phyloP scores from a whole-genome alignment of 2,797 vertebrate genomes.

The Chaenodraco wilsoni region DNA sequence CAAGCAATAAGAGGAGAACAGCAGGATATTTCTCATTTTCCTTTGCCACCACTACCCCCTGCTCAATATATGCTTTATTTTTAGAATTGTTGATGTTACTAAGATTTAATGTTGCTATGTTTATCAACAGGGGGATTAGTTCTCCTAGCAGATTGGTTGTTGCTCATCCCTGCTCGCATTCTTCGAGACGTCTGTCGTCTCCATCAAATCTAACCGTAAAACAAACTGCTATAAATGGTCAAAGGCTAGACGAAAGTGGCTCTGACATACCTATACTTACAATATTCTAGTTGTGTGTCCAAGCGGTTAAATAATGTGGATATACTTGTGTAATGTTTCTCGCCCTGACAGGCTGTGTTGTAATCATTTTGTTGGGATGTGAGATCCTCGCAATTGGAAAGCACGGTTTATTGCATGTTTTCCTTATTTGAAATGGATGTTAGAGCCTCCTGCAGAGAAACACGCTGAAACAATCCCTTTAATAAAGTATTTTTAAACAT shows the following conservation, averaged over 20 bases:
- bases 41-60: no score
- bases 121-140: background rate
- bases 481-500: no score
- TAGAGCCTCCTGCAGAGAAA: no score
- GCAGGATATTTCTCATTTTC: no score
- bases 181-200: background rate
- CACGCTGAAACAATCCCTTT: no score
- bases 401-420: no score
- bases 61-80: no score
- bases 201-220: background rate
- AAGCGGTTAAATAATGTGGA: background rate
- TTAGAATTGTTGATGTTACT: background rate
- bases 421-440: no score
- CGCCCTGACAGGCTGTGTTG: background rate
- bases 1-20: no score
- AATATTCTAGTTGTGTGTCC: background rate
- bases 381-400: no score
- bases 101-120: background rate
- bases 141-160: background rate
- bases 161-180: background rate
- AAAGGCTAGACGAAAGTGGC: background rate
- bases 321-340: background rate
- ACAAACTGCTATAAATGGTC: background rate
- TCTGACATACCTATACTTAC: background rate
- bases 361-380: background rate